Evolutionary conservation across 1,140 invertebrate species (phyloP), one percentile per base, ranked within the genome.

Genomic region (Bombus huntii): DNA sequence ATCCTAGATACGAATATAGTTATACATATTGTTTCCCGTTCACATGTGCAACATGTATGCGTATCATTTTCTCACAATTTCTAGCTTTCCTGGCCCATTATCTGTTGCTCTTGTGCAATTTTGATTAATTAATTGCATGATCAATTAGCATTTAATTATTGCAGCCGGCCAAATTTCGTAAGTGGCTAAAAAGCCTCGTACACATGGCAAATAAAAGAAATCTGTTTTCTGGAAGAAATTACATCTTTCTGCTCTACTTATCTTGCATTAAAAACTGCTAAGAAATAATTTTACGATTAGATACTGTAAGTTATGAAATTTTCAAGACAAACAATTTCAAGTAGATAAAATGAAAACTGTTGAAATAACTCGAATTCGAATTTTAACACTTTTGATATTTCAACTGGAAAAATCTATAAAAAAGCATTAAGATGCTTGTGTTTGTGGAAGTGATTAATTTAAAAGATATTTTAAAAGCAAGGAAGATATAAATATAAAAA

Each of bases 51-150:
- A 81, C 59, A 37, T 53, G 42, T 53, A n/a, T 28, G 28, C 22
- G 65, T 81, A 77, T 83, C 28, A 81, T 89, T 89, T 90, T 90
- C 89, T 89, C 89, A 89, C 85, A 83, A 62, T 66, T 65, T 86
- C 65, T 77, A 75, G 12, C 42, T 80, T 87, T 78, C 62, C 65
- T 70, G 12, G 66, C 62, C 62, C 42, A 81, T 90, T 83, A 85
- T 88, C 57, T 73, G 42, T 15, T 39, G 9, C 44, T 87, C 84
- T 89, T 89, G 85, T 87, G 88, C 71, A 89, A 89, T 37, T 89
- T 31, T 87, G 74, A 90, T 87, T 88, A 76, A 87, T 87, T 84
- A 75, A 83, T 89, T 65, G 66, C 31, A 62, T 89, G 59, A 89
- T 89, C 78, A 79, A 89, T 53, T 78, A 78, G 53, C 47, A 68